Evolutionary conservation across 1,140 invertebrate species (phyloP), one percentile per base, ranked within the genome.

Genomic region (Danaus plexippus): DNA sequence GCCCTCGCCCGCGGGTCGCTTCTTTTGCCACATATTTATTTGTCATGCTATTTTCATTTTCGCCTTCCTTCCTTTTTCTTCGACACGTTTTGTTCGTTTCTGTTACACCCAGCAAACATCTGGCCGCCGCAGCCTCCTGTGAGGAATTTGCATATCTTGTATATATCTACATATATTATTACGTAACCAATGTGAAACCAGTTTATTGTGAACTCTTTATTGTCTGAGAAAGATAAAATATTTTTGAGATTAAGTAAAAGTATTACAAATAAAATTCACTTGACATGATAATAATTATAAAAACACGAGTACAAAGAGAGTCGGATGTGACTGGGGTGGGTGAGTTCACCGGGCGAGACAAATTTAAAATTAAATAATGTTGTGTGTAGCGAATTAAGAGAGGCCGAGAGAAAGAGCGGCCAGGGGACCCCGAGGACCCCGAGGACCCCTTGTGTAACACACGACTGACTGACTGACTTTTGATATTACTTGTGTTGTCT

Each of bases 331-430:
- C 15, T 15, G 15, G 15, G 15, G 15, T 1, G 15, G 15, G 15
- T 15, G 15, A 15, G 15, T 15, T 15, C 15, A 15, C 15, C 15
- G 15, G 15, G 1, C 74, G 76, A 57, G 66, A 52, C 67, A 55
- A 85, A 85, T 85, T 82, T 78, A 80, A 85, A 81, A 85, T 85
- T 77, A 82, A 85, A 85, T 81, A 85, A 82, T 80, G 77, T 74
- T 74, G 77, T 77, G 78, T 73, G 68, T 67, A 71, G 66, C 76
- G 72, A 77, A 80, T 82, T 78, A 79, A 62, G 43, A 11, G 51
- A 48, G 42, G 9, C 15, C 15, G 15, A 15, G 15, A 15, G 15
- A 15, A 40, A 43, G 49, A 42, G 11, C 44, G 43, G 13, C 10
- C 49, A 7, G 47, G 42, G 46, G 48, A 15, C 15, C 15, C 15